Conservation (phyloP, 1,140 invertebrate genomes). For the silkworm (Bombyx mori) region ASM3026992v2 NC_085109.1:8453001-8453500, state of each 20-base stretch:
- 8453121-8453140: constrained; percentile 38
- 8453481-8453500: constrained; percentile 27
- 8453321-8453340: too few species aligned
- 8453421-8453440: constrained; percentile 9
- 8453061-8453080: constrained; percentile 19
- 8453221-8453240: neutral
- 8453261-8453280: neutral
- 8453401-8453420: constrained; percentile 42
- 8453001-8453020: constrained; percentile 53
- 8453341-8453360: too few species aligned
- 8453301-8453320: neutral
- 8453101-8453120: constrained; percentile 41
- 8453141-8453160: neutral
- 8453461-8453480: constrained; percentile 12
- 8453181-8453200: neutral
- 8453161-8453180: neutral
- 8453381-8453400: constrained; percentile 43
- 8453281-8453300: neutral
- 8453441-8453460: constrained; percentile 4
- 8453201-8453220: neutral
- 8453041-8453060: constrained; percentile 57
- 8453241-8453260: neutral
- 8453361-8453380: too few species aligned
- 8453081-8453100: constrained; percentile 34
- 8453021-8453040: constrained; percentile 60